Evolutionary conservation across 2,888 invertebrate species (phyloP), one percentile per base, ranked within the genome.

Genomic region (Clunio marinus): DNA sequence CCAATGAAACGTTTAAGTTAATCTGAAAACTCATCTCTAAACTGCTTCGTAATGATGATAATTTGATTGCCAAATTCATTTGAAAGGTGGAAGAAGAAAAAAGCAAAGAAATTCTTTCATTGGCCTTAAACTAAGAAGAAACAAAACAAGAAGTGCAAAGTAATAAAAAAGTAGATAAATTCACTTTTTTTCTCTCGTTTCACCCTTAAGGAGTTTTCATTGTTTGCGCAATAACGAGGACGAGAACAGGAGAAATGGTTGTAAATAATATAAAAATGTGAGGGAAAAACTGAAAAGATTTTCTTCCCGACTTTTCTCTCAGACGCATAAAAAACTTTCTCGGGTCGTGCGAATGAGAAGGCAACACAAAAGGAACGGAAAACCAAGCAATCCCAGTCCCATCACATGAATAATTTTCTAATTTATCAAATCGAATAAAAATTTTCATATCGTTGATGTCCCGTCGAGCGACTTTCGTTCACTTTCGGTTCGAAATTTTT

Each of bases 331-430:
- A 57, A n/a, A n/a, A n/a, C n/a, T n/a, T n/a, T n/a, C n/a, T n/a
- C n/a, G n/a, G n/a, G n/a, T n/a, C n/a, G n/a, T n/a, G 27, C 28
- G 17, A 59, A 35, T 46, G 46, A 4, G 57, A 24, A 57, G 8
- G 10, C 4, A 17, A n/a, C 13, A 17, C 7, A 20, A 37, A 35
- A 37, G 20, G 27, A 59, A 35, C 37, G 22, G 60, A 7, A 24
- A 37, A 25, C 10, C 22, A 15, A 24, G 15, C 41, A 62, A 46
- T 65, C n/a, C n/a, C n/a, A n/a, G n/a, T n/a, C 65, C 65, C 65
- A 65, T 24, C 25, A 65, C 65, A 65, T 65, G 65, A 65, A 65
- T 65, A 65, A 65, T 65, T 65, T 65, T 65, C 65, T 65, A 65
- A 65, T 65, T 65, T 65, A 65, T 65, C 65, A 65, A 65, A 65